phyloP scores from a whole-genome alignment of 64 coral and sea anemone species.

The Catalaphyllia jardinei region DNA sequence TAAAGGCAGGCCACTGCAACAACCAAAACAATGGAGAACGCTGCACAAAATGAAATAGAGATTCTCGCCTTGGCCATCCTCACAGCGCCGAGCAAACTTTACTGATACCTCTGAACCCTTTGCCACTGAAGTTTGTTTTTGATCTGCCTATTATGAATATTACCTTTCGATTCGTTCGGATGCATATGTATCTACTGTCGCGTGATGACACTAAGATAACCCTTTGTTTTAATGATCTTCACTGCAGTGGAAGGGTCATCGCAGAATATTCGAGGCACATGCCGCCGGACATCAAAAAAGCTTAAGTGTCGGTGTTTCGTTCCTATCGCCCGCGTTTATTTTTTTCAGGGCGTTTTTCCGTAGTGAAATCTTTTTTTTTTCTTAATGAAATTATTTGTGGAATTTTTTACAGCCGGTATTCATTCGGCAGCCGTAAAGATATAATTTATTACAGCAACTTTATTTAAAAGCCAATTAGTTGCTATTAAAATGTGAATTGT shows the following conservation, averaged over 20 bases:
- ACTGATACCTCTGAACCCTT: background rate
- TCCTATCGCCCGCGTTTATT: background rate
- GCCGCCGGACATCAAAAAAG: background rate
- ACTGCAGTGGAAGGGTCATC: background rate
- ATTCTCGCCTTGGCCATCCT: background rate
- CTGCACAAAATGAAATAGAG: background rate
- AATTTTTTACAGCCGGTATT: too few relatives aligned
- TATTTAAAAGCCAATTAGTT: too few relatives aligned
- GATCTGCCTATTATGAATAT: background rate
- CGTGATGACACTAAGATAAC: conserved; percentile 32
- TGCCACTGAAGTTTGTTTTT: background rate
- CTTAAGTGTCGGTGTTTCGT: background rate
- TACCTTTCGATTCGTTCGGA: background rate
- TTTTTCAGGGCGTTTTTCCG: background rate
- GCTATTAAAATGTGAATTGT: too few relatives aligned
- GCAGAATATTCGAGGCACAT: background rate
- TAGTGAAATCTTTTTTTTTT: too few relatives aligned
- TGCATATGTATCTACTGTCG: background rate
- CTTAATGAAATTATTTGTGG: too few relatives aligned
- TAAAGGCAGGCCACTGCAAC: background rate
- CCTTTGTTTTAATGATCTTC: background rate
- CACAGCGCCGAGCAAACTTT: background rate
- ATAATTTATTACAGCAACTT: too few relatives aligned
- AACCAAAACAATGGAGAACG: background rate
- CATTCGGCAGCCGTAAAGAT: too few relatives aligned